These are phyloP conservation scores for Zosterops japonicus DNA, from an alignment of 2,113 vertebrate species.

Conservation along the genomic window DNA sequence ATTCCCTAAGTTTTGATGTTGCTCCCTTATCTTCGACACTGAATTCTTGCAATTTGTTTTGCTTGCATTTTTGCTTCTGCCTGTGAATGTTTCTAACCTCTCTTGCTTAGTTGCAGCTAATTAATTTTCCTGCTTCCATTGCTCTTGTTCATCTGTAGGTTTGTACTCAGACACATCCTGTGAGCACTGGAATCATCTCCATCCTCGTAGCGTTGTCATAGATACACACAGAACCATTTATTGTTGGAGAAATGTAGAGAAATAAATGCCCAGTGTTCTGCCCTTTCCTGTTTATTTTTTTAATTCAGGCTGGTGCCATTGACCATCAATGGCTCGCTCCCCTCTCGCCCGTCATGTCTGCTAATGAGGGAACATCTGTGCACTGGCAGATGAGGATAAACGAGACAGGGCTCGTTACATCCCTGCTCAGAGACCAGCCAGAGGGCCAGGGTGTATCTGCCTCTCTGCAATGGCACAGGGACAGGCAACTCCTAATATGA, in stretches of 20 bases:
- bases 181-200: neutral
- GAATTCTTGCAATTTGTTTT: neutral
- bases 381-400: neutral
- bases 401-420: neutral
- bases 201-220: conserved; percentile 24
- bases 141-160: neutral
- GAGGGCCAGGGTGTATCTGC: neutral
- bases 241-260: neutral
- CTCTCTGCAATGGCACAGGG: neutral
- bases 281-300: conserved; percentile 40
- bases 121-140: neutral
- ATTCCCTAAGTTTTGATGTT: neutral
- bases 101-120: neutral
- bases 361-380: neutral
- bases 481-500: neutral
- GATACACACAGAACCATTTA: conserved; percentile 34
- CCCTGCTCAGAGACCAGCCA: neutral
- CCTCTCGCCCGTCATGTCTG: neutral
- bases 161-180: neutral
- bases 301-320: neutral
- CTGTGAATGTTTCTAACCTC: neutral
- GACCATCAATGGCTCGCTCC: neutral
- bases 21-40: neutral
- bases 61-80: neutral
- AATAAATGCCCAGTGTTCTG: conserved; percentile 24